A percentile compares a stretch with the other conserved stretches of the same genome.
Evolutionary conservation across 2,888 invertebrate species (phyloP).

Genomic region (Bimastos eiseni): DNA sequence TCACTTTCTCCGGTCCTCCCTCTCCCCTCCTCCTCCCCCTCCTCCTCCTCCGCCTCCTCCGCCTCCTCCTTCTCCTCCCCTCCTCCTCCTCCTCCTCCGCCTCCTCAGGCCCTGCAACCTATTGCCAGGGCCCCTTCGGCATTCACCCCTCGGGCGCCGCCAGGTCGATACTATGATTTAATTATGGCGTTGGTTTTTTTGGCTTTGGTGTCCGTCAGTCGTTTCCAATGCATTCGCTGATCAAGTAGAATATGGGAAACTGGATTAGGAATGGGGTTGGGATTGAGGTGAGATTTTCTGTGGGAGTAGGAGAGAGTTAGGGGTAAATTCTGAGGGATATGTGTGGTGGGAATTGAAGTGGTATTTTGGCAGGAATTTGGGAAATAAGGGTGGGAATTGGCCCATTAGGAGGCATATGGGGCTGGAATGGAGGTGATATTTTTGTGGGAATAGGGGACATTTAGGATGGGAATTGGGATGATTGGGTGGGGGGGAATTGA

Average conservation of each 20-base stretch:
- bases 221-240: not conserved
- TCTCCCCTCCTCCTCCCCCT: too few species aligned
- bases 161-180: not conserved
- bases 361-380: too few species aligned
- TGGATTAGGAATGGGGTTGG: not conserved
- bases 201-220: not conserved
- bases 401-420: too few species aligned
- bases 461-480: too few species aligned
- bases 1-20: too few species aligned
- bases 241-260: not conserved
- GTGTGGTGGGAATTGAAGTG: too few species aligned
- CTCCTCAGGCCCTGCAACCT: not conserved
- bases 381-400: too few species aligned
- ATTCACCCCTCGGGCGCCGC: not conserved
- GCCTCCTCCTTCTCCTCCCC: not conserved
- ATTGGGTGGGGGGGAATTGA: too few species aligned
- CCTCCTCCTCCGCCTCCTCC: too few species aligned
- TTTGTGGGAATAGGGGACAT: too few species aligned
- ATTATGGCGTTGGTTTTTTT: not conserved
- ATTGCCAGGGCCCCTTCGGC: not conserved
- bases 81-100: not conserved
- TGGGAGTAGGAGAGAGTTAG: not conserved
- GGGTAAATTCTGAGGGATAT: too few species aligned
- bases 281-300: not conserved
- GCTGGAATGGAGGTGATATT: too few species aligned